Evolutionary conservation across 2,888 invertebrate species (phyloP), one percentile per base, ranked within the genome.

Genomic region (Morpho deidamia): DNA sequence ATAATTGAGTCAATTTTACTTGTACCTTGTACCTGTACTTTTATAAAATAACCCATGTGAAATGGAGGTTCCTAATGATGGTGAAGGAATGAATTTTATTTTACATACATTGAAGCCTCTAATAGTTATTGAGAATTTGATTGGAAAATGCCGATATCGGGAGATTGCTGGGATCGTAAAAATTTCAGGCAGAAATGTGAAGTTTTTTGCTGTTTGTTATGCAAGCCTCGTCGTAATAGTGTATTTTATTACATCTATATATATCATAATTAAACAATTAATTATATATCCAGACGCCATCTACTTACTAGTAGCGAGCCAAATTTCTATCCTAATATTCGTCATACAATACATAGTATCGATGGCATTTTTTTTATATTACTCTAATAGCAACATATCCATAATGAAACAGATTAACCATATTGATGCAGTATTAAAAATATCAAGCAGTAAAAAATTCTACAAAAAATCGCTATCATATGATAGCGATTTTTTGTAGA

Each of bases 91-190:
- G 1, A 11, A 52, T 44, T 54, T 40, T 9, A 45, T 51, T 54
- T 44, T 14, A n/a, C 59, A 44, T 32, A 49, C 51, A 41, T 37
- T 64, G 35, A 69, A 65, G 52, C 75, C 76, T 1, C 53, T 69
- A 8, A n/a, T 74, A 7, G 32, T 64, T 14, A 35, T 70, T 14
- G 79, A 80, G 60, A 63, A 68, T 50, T 44, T 59, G 11, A 76
- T 66, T 50, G 82, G 81, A 33, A 72, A 81, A 60, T 73, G 71
- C 38, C 60, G 79, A 62, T 74, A 74, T 48, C 63, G 65, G 37
- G 38, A 65, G 8, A 59, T 55, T 1, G 59, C 71, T n/a, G 68
- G 67, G 33, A 55, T 64, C 11, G 32, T 77, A n/a, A 32, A 60
- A 3, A 56, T 64, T 1, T 64, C 72, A 11, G 69, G 53, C 33